Base-by-base conservation (phyloP, 2,113 vertebrate genomes). In the Dipodomys ordii region DNA sequence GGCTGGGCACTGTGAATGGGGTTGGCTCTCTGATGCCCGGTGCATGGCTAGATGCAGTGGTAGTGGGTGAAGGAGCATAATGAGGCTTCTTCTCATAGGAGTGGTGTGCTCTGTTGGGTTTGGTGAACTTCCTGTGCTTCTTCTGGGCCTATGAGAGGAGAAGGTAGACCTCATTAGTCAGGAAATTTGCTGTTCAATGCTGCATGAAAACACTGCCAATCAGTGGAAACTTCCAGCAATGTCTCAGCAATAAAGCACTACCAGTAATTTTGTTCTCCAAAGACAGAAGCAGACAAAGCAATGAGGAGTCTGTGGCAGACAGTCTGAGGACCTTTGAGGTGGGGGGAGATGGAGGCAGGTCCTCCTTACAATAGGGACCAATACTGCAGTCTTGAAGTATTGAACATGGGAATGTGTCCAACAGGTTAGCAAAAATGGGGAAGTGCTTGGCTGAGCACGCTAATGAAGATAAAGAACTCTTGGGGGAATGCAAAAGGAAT, bases 131-230 rank as follows among this genome's bases (percentile, higher is more conserved):
- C 92, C 88, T 98, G 76, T 97, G 95, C 53, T 96, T 93, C 82
- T 86, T 98, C 79, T 97, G 98, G 57, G 99, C 98, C 99, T 99
- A 97, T 95, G 93, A 97, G 97, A 91, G 92, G 60, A 95, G 94
- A 97, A 84, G 49, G 69, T 53, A 92, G n/a, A 92, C 30, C 25
- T 53, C 4, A 35, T 98, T 96, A 98, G 95, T 87, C 30, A 67
- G 62, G 93, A 65, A 3, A 0, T 28, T 28, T 3, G 22, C 3
- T 93, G 83, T 86, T 79, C 79, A 93, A 89, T 28, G 10, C 30
- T 76, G n/a, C 64, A 30, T 1, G 46, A 84, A 57, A 81, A 80
- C 10, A 19, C 1, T 53, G 64, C 30, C 74, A 6, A 20, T 30
- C 32, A 68, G 0, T 2, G n/a, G 64, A 82, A 74, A 65, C 60